Evolutionary conservation across 2,888 invertebrate species (phyloP).

Genomic region (Ariolimax columbianus): DNA sequence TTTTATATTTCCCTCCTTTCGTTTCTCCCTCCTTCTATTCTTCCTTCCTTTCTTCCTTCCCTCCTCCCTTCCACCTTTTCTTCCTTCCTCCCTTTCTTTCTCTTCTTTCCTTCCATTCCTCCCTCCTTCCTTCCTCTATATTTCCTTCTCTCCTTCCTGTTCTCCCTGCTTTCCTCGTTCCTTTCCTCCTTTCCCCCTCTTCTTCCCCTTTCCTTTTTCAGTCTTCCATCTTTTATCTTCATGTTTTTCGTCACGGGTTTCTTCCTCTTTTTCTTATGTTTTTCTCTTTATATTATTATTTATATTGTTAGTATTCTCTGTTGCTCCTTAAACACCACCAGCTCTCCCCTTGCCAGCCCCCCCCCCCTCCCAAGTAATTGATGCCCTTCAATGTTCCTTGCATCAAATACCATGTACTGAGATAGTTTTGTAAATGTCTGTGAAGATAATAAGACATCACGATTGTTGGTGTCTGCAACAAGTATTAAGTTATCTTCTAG

Average conservation of each 20-base stretch:
- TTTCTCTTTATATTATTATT: background rate
- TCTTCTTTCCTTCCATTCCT: background rate
- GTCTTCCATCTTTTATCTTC: background rate
- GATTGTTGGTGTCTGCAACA: too few relatives aligned
- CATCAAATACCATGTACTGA: too few relatives aligned
- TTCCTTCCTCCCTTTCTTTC: background rate
- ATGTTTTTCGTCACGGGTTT: background rate
- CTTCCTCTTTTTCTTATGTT: background rate
- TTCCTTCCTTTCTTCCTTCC: background rate
- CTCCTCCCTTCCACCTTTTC: too few relatives aligned
- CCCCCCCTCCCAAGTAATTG: too few relatives aligned
- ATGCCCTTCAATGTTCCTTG: too few relatives aligned
- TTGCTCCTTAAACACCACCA: too few relatives aligned
- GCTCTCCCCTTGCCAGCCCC: too few relatives aligned
- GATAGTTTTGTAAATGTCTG: too few relatives aligned
- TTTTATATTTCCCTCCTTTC: too few relatives aligned
- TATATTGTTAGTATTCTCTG: too few relatives aligned
- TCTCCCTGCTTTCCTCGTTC: background rate
- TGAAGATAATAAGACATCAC: too few relatives aligned
- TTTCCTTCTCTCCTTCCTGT: background rate
- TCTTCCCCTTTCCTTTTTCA: background rate
- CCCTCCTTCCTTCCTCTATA: background rate
- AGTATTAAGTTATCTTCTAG: too few relatives aligned
- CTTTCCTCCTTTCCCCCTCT: background rate
- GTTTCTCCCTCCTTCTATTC: background rate